These are phyloP conservation scores for Cryptus armator DNA, from an alignment of 2,888 invertebrate species.

Conservation along the genomic window DNA sequence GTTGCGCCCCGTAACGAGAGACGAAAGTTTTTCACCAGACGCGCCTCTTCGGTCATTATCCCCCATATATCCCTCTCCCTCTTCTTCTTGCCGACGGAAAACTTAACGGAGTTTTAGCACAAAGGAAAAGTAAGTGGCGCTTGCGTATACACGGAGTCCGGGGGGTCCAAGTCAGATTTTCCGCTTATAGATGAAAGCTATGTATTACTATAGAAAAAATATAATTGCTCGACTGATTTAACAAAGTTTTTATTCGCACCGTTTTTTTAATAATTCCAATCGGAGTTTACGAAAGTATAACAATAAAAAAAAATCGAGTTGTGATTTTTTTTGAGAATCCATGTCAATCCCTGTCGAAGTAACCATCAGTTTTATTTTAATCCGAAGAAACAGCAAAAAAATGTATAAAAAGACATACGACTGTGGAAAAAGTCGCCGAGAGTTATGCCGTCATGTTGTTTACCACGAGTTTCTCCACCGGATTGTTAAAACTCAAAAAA, in stretches of 20 bases:
- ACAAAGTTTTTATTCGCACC: constrained; percentile 39
- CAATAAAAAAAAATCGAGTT: not conserved
- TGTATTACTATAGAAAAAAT: constrained; percentile 59
- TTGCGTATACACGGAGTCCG: constrained; percentile 49
- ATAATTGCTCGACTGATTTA: constrained; percentile 56
- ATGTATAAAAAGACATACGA: too few species aligned
- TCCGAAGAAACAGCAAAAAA: too few species aligned
- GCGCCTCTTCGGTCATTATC: constrained; percentile 58
- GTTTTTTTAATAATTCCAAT: not conserved
- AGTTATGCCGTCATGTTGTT: too few species aligned
- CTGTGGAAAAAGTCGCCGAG: too few species aligned
- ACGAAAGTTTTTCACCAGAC: constrained; percentile 73
- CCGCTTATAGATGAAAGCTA: constrained; percentile 58
- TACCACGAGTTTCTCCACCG: too few species aligned
- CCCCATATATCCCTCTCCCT: not conserved
- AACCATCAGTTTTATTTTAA: too few species aligned
- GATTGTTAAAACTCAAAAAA: too few species aligned
- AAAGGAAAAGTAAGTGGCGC: constrained; percentile 61
- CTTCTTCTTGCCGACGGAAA: constrained; percentile 31
- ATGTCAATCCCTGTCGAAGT: too few species aligned
- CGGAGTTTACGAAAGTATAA: not conserved
- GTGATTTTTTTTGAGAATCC: too few species aligned
- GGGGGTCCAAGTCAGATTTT: constrained; percentile 50
- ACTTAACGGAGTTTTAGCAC: constrained; percentile 63
- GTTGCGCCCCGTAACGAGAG: constrained; percentile 73